These are phyloP conservation scores for Molorchus minor DNA, from an alignment of 2,888 invertebrate species.

Conservation along the genomic window DNA sequence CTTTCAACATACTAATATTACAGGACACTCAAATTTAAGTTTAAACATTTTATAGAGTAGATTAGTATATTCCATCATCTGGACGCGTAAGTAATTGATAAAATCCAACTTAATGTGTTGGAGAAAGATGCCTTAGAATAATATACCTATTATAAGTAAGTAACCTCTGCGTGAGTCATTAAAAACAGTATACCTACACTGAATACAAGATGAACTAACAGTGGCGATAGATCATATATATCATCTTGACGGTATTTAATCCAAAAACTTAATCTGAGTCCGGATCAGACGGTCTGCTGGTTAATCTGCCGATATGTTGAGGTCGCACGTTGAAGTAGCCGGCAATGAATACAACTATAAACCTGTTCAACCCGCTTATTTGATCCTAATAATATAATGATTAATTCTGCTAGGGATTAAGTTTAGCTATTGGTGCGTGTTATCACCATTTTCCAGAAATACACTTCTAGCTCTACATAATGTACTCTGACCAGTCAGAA, in stretches of 20 bases:
- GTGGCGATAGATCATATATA: constrained; percentile 44
- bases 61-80: too few species aligned
- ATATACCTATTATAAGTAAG: too few species aligned
- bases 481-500: background rate
- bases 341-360: constrained; percentile 51
- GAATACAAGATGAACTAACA: too few species aligned
- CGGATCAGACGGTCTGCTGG: constrained; percentile 61
- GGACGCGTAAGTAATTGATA: too few species aligned
- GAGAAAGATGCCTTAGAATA: too few species aligned
- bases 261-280: constrained; percentile 48
- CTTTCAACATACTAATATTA: too few species aligned
- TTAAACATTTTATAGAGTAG: too few species aligned
- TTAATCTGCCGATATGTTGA: constrained; percentile 73
- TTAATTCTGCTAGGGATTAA: constrained; percentile 62
- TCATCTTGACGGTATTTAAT: constrained; percentile 56
- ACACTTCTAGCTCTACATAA: constrained; percentile 24
- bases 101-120: too few species aligned
- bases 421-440: constrained; percentile 62
- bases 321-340: constrained; percentile 67
- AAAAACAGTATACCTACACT: too few species aligned
- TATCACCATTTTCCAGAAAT: constrained; percentile 61
- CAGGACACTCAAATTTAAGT: too few species aligned
- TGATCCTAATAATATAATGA: constrained; percentile 63
- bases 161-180: too few species aligned
- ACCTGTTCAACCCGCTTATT: constrained; percentile 56